These are phyloP conservation scores for Rhyacophila brunnea DNA, from an alignment of 1,140 invertebrate genomes.

Conservation along the genomic window DNA sequence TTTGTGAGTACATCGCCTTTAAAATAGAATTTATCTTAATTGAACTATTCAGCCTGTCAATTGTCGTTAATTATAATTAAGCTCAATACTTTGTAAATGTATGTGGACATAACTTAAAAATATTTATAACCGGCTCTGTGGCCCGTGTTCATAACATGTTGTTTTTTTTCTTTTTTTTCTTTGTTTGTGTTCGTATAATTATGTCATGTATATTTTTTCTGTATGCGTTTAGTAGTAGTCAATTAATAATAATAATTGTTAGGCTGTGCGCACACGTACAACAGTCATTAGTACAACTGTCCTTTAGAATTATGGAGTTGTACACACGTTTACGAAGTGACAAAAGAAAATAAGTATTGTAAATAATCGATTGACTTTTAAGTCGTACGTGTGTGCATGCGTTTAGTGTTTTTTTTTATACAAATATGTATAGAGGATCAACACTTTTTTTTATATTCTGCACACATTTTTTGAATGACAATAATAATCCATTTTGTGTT, in stretches of 20 bases:
- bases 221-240: not conserved
- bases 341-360: not conserved
- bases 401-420: not conserved
- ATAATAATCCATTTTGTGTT: too few relatives aligned
- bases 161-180: not conserved
- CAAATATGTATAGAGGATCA: not conserved
- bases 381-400: constrained; percentile 9
- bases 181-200: too few relatives aligned
- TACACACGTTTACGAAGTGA: too few relatives aligned
- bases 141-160: constrained; percentile 13
- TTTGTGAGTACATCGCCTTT: too few relatives aligned
- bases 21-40: too few relatives aligned
- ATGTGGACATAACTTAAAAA: not conserved
- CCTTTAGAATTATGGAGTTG: too few relatives aligned
- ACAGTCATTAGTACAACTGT: too few relatives aligned
- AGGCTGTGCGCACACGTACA: too few relatives aligned
- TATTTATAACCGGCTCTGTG: constrained; percentile 26
- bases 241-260: not conserved
- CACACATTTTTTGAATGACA: constrained; percentile 21
- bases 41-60: not conserved
- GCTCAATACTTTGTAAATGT: constrained; percentile 4
- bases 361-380: constrained; percentile 6
- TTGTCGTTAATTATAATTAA: constrained; percentile 2
- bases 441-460: constrained; percentile 27
- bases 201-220: constrained; percentile 6